Conservation (phyloP, 2,888 invertebrate species). For the Tetranychus truncatus region DNA sequence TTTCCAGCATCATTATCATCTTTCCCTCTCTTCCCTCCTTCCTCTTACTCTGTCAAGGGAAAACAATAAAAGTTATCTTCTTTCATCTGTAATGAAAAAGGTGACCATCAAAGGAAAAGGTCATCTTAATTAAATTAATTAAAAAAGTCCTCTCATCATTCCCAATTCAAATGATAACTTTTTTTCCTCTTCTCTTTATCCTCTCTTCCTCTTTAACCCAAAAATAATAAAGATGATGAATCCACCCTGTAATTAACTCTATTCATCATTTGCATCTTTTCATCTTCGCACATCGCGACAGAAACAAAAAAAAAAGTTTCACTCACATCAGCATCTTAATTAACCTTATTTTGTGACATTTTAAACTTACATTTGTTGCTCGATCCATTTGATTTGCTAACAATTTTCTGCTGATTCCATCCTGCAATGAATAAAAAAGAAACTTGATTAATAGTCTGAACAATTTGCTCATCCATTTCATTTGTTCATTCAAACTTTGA, state of each 20-base stretch:
- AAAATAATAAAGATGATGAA: not conserved
- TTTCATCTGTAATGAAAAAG: too few relatives aligned
- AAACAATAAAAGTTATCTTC: too few relatives aligned
- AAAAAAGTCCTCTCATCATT: not conserved
- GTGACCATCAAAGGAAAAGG: not conserved
- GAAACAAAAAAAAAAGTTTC: not conserved
- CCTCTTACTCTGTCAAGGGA: too few relatives aligned
- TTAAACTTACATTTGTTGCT: not conserved
- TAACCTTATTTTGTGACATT: too few relatives aligned
- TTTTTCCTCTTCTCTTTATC: too few relatives aligned
- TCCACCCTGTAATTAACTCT: not conserved
- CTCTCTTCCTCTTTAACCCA: too few relatives aligned
- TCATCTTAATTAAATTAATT: not conserved
- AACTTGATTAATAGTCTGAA: not conserved
- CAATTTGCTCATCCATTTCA: too few relatives aligned
- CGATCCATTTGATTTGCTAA: not conserved
- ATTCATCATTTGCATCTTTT: not conserved
- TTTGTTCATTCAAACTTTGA: too few relatives aligned
- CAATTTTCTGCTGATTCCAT: not conserved
- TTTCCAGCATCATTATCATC: too few relatives aligned
- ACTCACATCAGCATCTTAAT: too few relatives aligned
- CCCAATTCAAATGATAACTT: not conserved
- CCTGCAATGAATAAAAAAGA: not conserved
- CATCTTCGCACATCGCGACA: too few relatives aligned
- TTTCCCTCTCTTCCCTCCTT: too few relatives aligned